A percentile compares a stretch with the other conserved stretches of the same genome.
Conservation (phyloP, 2,113 vertebrate species). For the Nothobranchius kuhntae region DNA sequence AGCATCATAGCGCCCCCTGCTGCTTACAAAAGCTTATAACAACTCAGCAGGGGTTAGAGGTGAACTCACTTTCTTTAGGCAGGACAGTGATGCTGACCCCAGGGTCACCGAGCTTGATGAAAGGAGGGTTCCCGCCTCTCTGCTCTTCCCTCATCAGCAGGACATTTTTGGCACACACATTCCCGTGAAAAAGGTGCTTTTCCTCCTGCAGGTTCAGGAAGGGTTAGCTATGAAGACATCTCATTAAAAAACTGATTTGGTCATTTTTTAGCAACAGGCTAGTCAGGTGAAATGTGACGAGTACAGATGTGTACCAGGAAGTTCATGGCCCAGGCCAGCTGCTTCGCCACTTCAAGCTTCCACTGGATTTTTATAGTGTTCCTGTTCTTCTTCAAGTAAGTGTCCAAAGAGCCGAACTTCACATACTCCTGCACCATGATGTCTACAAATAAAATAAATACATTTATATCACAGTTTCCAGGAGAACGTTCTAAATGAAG, state of each 20-base stretch:
- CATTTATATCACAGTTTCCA: too few relatives aligned
- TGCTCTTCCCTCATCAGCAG: slow-evolving; percentile 93
- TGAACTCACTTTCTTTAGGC: slow-evolving; percentile 90
- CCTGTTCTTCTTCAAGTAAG: slow-evolving; percentile 93
- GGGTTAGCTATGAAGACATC: too few relatives aligned
- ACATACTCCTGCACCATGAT: slow-evolving; percentile 97
- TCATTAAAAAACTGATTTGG: not conserved
- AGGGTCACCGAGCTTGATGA: slow-evolving; percentile 96
- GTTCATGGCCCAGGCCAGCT: slow-evolving; percentile 96
- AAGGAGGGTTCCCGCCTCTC: slow-evolving; percentile 88
- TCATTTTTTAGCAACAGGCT: not conserved
- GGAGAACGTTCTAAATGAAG: not conserved
- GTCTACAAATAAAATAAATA: slow-evolving; percentile 74
- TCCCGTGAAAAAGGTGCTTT: slow-evolving; percentile 91
- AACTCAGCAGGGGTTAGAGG: not conserved
- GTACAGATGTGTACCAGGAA: slow-evolving; percentile 85
- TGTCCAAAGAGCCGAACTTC: slow-evolving; percentile 95
- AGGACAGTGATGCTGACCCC: slow-evolving; percentile 92
- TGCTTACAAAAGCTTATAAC: slow-evolving; percentile 13
- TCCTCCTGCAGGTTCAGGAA: slow-evolving; percentile 84
- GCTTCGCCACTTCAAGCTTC: slow-evolving; percentile 97
- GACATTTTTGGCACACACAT: slow-evolving; percentile 94
- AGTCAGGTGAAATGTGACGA: not conserved
- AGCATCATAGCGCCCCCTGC: slow-evolving; percentile 10
- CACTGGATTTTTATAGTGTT: slow-evolving; percentile 90